A percentile compares a stretch with the other conserved stretches of the same genome.
phyloP scores from a whole-genome alignment of 1,140 invertebrate species.

The Campoletis sonorensis region DNA sequence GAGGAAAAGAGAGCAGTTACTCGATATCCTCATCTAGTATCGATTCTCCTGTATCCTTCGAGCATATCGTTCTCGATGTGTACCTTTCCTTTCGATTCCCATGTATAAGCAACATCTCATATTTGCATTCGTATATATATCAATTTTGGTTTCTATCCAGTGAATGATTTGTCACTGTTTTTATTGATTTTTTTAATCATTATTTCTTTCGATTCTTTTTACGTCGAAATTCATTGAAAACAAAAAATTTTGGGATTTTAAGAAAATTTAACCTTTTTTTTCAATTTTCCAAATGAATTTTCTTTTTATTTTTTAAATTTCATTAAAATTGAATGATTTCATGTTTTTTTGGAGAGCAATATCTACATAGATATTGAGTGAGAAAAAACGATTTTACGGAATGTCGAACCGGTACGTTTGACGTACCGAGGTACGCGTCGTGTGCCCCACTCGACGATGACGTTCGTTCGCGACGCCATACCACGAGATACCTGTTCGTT shows the following conservation, averaged over 20 bases:
- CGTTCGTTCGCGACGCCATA: constrained; percentile 8
- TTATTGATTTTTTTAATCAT: too few species aligned
- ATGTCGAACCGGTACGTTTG: not conserved
- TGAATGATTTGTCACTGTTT: too few species aligned
- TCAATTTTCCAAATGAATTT: too few species aligned
- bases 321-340: too few species aligned
- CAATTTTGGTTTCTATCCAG: too few species aligned
- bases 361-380: not conserved
- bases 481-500: not conserved
- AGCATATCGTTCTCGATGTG: constrained; percentile 15
- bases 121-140: too few species aligned
- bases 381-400: not conserved
- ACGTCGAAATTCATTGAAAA: too few species aligned
- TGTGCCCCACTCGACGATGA: not conserved
- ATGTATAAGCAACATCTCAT: not conserved
- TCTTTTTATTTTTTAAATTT: too few species aligned
- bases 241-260: too few species aligned
- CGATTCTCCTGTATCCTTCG: constrained; percentile 26
- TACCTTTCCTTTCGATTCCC: constrained; percentile 19
- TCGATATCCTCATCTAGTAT: constrained; percentile 32
- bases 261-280: too few species aligned
- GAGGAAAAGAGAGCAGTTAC: constrained; percentile 8
- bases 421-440: not conserved
- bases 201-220: too few species aligned
- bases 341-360: too few species aligned